A percentile compares a stretch with the other conserved stretches of the same genome.
Conservation (phyloP, 1,140 invertebrate genomes). For the Scylla paramamosain region DNA sequence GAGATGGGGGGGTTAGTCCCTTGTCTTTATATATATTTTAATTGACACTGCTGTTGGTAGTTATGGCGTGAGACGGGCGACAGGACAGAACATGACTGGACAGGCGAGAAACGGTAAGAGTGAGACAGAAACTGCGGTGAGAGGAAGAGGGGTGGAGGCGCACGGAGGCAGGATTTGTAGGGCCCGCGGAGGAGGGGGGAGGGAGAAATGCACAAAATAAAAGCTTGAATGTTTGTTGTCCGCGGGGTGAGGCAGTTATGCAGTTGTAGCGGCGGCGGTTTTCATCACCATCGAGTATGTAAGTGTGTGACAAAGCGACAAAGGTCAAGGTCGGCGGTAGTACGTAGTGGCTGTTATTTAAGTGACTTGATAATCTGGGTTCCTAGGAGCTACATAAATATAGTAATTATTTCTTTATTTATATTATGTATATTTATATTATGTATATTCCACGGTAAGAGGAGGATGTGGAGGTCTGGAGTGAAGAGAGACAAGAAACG, state of each 20-base stretch:
- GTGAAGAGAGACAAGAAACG: neutral
- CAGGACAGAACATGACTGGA: neutral
- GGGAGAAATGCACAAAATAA: neutral
- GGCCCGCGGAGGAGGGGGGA: too few relatives aligned
- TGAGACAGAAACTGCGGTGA: too few relatives aligned
- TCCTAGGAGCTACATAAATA: slow-evolving; percentile 2
- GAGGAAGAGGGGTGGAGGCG: neutral
- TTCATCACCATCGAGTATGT: neutral
- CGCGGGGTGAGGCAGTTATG: neutral
- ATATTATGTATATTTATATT: slow-evolving; percentile 1
- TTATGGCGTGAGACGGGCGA: neutral
- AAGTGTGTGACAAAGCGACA: neutral
- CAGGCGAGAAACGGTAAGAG: neutral
- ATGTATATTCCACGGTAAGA: slow-evolving; percentile 2
- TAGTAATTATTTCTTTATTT: slow-evolving; percentile 16
- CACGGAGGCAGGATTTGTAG: neutral
- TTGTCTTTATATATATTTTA: neutral
- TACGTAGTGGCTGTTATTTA: neutral
- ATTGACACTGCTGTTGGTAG: neutral
- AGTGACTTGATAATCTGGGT: neutral
- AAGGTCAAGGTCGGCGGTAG: neutral
- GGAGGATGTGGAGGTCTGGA: neutral
- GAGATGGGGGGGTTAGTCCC: neutral
- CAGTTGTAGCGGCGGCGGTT: neutral
- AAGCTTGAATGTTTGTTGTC: neutral